Percentiles rank a stretch among this genome's conserved stretches.
Conservation (phyloP, 2,888 invertebrate genomes). For the Drosophila paracracens region DNA sequence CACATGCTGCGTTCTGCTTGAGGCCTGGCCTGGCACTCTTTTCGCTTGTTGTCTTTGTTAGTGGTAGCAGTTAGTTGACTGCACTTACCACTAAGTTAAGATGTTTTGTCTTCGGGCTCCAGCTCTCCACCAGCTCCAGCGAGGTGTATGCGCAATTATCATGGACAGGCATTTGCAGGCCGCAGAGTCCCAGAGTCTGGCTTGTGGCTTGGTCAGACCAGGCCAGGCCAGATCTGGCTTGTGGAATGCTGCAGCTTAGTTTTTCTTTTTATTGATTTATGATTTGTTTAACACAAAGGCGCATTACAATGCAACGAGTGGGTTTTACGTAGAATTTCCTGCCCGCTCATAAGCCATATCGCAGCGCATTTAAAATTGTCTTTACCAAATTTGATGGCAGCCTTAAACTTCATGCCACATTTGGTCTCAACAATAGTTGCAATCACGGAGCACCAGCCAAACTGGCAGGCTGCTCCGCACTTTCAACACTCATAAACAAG, state of each 20-base stretch:
- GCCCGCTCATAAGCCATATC: constrained; percentile 67
- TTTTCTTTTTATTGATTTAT: constrained; percentile 81
- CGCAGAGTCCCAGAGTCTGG: constrained; percentile 37
- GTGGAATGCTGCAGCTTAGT: constrained; percentile 78
- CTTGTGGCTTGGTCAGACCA: constrained; percentile 22
- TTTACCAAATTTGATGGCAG: constrained; percentile 81
- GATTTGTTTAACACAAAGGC: constrained; percentile 80
- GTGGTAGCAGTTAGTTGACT: constrained; percentile 80
- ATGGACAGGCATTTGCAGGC: constrained; percentile 66
- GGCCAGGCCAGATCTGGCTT: constrained; percentile 30
- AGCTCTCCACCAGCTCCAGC: constrained; percentile 28
- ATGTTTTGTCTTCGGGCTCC: constrained; percentile 71
- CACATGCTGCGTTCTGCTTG: constrained; percentile 80
- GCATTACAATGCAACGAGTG: constrained; percentile 76
- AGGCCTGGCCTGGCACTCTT: constrained; percentile 56
- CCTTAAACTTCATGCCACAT: constrained; percentile 80
- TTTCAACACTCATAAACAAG: constrained; percentile 85
- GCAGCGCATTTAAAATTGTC: constrained; percentile 78
- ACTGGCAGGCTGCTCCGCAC: constrained; percentile 54
- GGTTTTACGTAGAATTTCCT: constrained; percentile 75
- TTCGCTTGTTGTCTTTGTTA: constrained; percentile 76
- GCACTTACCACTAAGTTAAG: constrained; percentile 82
- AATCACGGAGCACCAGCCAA: constrained; percentile 65
- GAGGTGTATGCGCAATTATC: constrained; percentile 80
- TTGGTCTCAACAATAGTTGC: constrained; percentile 80